Evolutionary conservation across 2,888 invertebrate genomes (phyloP), one percentile per base, ranked within the genome.

Genomic region (Agrochola circellaris): DNA sequence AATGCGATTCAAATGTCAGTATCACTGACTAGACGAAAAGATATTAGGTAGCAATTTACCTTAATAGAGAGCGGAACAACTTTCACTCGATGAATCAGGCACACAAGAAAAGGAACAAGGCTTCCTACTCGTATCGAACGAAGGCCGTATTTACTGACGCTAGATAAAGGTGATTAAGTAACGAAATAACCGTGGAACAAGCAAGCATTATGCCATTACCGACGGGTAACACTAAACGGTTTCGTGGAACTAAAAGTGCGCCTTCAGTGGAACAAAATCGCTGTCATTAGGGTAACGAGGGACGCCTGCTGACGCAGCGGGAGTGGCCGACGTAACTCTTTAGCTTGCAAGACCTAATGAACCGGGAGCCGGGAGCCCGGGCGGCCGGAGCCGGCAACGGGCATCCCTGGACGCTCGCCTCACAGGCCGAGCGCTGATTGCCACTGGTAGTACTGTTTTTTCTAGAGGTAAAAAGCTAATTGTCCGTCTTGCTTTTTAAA

Each of bases 281-380:
- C 93, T 95, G 93, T 95, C 96, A 95, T 96, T 96, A 96, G 95
- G 93, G 94, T 96, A 96, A 96, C 96, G 96, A 95, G 95, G 93
- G 93, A 88, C 91, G 91, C 91, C 90, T 89, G 95, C 95, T 95
- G 96, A 95, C 94, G 94, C 93, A 91, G 95, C 94, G 93, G 90
- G 91, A 91, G 91, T 90, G 92, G 90, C 92, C 92, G 91, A 90
- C 92, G 92, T 93, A 94, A 94, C 95, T 94, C 94, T 94, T 93
- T 94, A 92, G 92, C 91, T 91, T 87, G 91, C 92, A 91, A 91
- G 93, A 94, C 94, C 95, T 95, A 95, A 95, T 96, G 95, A 95
- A 95, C 94, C 93, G 93, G 84, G 58, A 74, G 62, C 62, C 60
- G 71, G 90, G 81, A 94, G 45, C 17, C 94, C 93, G 93, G 60